Base-by-base conservation (phyloP, 2,888 invertebrate genomes). In the Drosophila mercatorum region DNA sequence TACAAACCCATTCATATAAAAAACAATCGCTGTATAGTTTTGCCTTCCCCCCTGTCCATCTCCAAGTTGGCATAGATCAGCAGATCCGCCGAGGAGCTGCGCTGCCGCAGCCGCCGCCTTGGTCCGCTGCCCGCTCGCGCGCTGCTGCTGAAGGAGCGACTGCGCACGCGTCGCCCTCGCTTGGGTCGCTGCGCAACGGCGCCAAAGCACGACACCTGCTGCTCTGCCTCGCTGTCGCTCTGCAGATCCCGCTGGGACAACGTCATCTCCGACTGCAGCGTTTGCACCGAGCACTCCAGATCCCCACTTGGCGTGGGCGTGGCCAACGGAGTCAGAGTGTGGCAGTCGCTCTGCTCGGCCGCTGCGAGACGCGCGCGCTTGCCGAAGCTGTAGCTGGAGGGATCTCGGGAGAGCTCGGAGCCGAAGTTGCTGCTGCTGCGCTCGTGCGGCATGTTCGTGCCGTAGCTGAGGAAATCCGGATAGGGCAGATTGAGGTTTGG, bases 61-160 rank as follows among this genome's bases (percentile, higher is more conserved):
- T 74, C 68, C 70, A 82, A 70, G 38, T 75, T 51, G 0, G 86
- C 68, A 74, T 87, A 89, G 62, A 92, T 80, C 38, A 93, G 80
- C 60, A 92, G 75, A 81, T 93, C 92, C 0, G 91, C 93, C 12
- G 92, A 93, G 3, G 92, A 92, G 52, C 91, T 92, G 63, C 92
- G 91, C 74, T 90, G 90, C 44, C 89, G 68, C 34, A 75, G 65
- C 0, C 88, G 75, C 28, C 73, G 62, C 6, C 66, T 62, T 0
- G 60, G 26, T 0, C 49, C 77, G 47, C 61, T 63, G 57, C 72
- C 63, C 5, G 31, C 61, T 0, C 68, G 65, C 0, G 82, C 91
- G 62, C 91, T 91, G 68, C 85, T 91, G 65, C 91, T 91, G 68
- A 93, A 92, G 3, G 92, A 93, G 69, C 90, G 92, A 77, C 92